phyloP scores from a whole-genome alignment of 1,140 invertebrate species.

The Apolygus lucorum region DNA sequence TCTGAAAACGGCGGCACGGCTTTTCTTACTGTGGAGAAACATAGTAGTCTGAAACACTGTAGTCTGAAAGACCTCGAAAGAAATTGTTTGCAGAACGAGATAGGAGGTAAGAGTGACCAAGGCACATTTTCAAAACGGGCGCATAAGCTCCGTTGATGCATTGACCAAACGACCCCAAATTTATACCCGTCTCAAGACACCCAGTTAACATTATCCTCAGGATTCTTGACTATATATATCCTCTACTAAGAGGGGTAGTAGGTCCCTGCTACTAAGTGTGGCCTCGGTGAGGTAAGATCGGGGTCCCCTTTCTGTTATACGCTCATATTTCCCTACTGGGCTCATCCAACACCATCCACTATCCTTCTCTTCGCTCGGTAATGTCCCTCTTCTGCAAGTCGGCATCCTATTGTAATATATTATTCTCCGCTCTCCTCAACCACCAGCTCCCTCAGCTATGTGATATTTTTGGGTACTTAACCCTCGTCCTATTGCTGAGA shows the following conservation, averaged over 20 bases:
- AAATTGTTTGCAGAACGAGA: too few relatives aligned
- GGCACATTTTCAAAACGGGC: neutral
- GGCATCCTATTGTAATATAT: constrained; percentile 13
- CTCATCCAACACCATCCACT: neutral
- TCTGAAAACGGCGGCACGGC: too few relatives aligned
- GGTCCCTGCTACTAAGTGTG: constrained; percentile 1
- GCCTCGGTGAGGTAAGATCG: neutral
- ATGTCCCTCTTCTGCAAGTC: constrained; percentile 6
- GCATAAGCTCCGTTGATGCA: constrained; percentile 17
- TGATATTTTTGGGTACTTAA: too few relatives aligned
- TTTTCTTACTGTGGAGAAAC: too few relatives aligned
- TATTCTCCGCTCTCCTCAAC: too few relatives aligned
- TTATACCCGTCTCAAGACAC: constrained; percentile 13
- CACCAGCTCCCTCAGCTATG: too few relatives aligned
- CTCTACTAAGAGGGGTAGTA: neutral
- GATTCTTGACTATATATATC: constrained; percentile 5
- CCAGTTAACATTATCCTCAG: constrained; percentile 18
- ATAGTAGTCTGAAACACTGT: too few relatives aligned
- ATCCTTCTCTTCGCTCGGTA: constrained; percentile 13
- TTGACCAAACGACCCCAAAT: constrained; percentile 14
- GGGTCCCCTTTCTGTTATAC: constrained; percentile 5
- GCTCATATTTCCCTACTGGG: neutral
- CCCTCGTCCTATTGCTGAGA: too few relatives aligned
- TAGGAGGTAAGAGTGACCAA: neutral
- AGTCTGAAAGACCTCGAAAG: too few relatives aligned